A percentile compares a stretch with the other conserved stretches of the same genome.
Evolutionary conservation across 2,888 invertebrate species (phyloP).

Genomic region (Heterodera filipjevi): DNA sequence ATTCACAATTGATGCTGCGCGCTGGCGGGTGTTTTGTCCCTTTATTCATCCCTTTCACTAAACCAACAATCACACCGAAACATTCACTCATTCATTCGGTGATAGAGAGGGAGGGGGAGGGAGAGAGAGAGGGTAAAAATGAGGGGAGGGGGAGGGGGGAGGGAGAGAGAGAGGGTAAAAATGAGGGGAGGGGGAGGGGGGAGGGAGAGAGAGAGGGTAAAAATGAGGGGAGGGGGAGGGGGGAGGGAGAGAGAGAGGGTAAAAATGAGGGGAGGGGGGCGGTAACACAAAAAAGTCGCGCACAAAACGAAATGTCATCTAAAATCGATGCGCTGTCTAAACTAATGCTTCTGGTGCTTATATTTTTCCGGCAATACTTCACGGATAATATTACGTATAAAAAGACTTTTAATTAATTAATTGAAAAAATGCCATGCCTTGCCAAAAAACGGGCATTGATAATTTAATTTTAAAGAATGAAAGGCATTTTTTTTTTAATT

Average conservation of each 20-base stretch:
- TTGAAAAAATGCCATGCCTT: not conserved
- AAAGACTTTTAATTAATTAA: no score
- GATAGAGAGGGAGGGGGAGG: not conserved
- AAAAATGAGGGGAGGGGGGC: no score
- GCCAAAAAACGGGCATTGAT: not conserved
- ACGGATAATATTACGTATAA: no score
- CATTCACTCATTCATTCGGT: not conserved
- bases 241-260: no score
- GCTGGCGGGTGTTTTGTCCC: constrained; percentile 1
- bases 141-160: no score
- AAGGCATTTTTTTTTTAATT: not conserved
- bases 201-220: no score
- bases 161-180: no score
- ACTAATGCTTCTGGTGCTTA: no score
- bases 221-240: no score
- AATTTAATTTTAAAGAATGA: not conserved
- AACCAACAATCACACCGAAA: constrained; percentile 19
- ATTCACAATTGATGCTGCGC: constrained; percentile 18
- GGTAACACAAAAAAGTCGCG: not conserved
- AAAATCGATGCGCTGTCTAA: not conserved
- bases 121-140: not conserved
- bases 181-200: no score
- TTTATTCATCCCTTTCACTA: constrained; percentile 1
- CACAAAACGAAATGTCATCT: not conserved
- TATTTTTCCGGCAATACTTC: no score